These are phyloP conservation scores for Nezara viridula DNA, from an alignment of 2,888 invertebrate genomes.

Conservation along the genomic window DNA sequence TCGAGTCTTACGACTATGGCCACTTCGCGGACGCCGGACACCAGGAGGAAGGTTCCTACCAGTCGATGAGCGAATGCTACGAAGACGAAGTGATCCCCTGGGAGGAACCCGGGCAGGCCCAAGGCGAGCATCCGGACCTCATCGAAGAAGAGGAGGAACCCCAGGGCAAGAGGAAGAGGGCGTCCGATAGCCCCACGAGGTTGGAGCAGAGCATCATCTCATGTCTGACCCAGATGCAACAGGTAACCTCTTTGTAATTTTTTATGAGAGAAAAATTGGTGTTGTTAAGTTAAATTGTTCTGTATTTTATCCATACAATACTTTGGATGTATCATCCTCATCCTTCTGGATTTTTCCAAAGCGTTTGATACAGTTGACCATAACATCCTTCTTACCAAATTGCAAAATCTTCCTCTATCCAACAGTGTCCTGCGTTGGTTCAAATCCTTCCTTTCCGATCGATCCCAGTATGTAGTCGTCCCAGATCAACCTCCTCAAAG, in stretches of 20 bases:
- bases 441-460: too few species aligned
- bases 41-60: constrained; percentile 54
- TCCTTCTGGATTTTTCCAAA: too few species aligned
- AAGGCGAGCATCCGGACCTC: constrained; percentile 14
- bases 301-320: too few species aligned
- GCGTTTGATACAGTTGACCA: too few species aligned
- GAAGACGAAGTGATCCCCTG: constrained; percentile 52
- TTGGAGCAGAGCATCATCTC: constrained; percentile 46
- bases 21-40: constrained; percentile 14
- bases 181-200: not conserved
- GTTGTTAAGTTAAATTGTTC: too few species aligned
- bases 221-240: constrained; percentile 7
- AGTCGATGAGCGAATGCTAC: constrained; percentile 55
- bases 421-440: too few species aligned
- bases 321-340: too few species aligned
- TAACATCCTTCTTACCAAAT: too few species aligned
- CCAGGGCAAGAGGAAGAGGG: not conserved
- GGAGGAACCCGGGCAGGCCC: constrained; percentile 14
- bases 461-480: too few species aligned
- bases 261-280: too few species aligned
- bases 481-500: too few species aligned
- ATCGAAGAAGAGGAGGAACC: constrained; percentile 50
- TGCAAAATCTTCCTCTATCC: too few species aligned
- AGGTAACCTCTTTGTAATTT: not conserved
- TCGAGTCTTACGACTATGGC: constrained; percentile 49